phyloP scores from a whole-genome alignment of 2,113 vertebrate genomes.

The Petrocephalus microphthalmus region DNA sequence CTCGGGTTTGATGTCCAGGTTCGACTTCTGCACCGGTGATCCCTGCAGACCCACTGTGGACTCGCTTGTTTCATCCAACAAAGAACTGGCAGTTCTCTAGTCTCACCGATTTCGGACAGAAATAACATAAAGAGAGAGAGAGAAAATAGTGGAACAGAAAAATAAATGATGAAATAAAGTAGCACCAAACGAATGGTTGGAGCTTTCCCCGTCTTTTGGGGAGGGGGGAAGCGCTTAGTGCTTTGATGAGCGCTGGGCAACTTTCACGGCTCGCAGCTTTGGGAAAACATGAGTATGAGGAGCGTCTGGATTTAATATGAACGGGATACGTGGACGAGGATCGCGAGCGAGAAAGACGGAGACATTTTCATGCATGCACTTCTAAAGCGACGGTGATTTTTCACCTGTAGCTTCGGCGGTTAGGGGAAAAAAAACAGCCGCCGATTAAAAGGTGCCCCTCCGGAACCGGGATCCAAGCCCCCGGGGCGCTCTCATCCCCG shows the following conservation, averaged over 20 bases:
- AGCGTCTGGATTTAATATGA: slow-evolving; percentile 3
- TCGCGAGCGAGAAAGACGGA: background rate
- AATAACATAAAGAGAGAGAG: background rate
- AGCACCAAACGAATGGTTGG: background rate
- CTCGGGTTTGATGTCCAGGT: background rate
- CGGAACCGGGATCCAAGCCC: background rate
- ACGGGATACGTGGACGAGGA: background rate
- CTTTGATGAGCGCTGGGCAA: background rate
- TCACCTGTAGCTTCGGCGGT: background rate
- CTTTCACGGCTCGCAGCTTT: background rate
- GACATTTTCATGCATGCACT: background rate
- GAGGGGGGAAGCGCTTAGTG: background rate
- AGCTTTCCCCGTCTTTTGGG: background rate
- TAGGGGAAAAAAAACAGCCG: background rate
- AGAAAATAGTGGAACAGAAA: background rate
- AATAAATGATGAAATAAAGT: background rate
- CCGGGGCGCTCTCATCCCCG: background rate
- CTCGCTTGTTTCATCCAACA: background rate
- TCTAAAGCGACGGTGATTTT: background rate
- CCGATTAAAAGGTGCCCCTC: background rate
- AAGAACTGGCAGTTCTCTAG: background rate
- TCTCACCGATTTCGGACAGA: background rate
- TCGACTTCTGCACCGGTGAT: background rate
- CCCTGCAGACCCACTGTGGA: background rate
- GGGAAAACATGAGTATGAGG: background rate